These are phyloP conservation scores for Perca fluviatilis DNA, from an alignment of 2,113 vertebrate species.

Conservation along the genomic window DNA sequence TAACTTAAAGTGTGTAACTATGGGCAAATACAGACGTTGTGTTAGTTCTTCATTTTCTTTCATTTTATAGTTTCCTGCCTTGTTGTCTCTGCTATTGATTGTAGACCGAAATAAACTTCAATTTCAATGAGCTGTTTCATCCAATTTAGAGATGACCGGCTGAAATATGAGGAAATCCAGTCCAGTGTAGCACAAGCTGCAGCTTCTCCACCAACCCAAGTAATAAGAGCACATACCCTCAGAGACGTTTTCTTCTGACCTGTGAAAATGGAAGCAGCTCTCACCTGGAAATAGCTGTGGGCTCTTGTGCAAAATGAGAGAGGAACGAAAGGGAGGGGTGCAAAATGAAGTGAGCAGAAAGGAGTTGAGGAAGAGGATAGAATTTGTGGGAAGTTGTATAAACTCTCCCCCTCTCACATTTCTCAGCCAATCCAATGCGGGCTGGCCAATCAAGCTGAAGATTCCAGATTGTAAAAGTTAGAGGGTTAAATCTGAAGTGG, in stretches of 20 bases:
- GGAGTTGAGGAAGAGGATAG: not conserved
- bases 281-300: constrained; percentile 31
- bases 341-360: not conserved
- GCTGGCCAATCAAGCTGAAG: not conserved
- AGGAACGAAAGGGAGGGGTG: not conserved
- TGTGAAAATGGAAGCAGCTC: constrained; percentile 31
- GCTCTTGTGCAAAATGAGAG: not conserved
- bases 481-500: not conserved
- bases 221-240: constrained; percentile 7
- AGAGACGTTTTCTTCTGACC: constrained; percentile 12
- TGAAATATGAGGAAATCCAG: not conserved
- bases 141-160: too few relatives aligned
- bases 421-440: not conserved
- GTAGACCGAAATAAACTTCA: not conserved
- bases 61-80: not conserved
- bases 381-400: not conserved
- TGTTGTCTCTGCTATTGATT: not conserved
- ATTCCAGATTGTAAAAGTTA: not conserved
- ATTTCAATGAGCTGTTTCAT: not conserved
- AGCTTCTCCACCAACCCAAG: not conserved
- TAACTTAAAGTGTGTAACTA: not conserved
- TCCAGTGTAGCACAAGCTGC: not conserved
- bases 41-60: not conserved
- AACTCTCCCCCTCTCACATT: not conserved
- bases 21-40: too few relatives aligned